Evolutionary conservation across 2,797 vertebrate species (phyloP).

Genomic region (Propithecus perrieri): DNA sequence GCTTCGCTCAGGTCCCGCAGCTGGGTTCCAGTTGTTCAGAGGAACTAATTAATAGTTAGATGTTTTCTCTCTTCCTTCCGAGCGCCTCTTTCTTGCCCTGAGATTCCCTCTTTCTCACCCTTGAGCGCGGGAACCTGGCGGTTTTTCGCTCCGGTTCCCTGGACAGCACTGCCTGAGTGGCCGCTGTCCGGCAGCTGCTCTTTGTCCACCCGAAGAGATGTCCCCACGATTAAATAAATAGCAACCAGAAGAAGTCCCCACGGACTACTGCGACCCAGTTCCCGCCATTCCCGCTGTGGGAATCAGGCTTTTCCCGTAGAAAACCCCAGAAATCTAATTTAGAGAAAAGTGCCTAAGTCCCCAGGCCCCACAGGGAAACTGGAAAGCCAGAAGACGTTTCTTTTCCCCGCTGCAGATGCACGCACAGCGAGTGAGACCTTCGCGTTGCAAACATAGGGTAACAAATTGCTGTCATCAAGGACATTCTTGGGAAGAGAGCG

Average conservation of each 20-base stretch:
- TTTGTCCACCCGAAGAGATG: background rate
- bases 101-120: background rate
- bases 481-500: background rate
- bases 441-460: fast-evolving
- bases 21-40: background rate
- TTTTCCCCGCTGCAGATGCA: fast-evolving
- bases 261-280: background rate
- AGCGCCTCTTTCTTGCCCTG: background rate
- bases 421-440: background rate
- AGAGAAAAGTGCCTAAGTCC: background rate
- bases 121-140: background rate
- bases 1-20: fast-evolving
- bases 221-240: background rate
- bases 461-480: background rate
- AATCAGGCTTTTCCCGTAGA: background rate
- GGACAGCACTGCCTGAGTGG: background rate
- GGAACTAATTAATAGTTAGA: background rate
- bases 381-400: background rate
- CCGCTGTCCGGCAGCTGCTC: background rate
- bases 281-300: background rate
- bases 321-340: background rate
- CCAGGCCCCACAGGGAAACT: background rate
- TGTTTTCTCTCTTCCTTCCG: background rate
- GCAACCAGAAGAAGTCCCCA: background rate
- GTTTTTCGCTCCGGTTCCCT: background rate